Percentiles rank a stretch among this genome's conserved stretches.
These are phyloP conservation scores for Microctonus brassicae DNA, from an alignment of 2,888 invertebrate genomes.

Conservation along the genomic window DNA sequence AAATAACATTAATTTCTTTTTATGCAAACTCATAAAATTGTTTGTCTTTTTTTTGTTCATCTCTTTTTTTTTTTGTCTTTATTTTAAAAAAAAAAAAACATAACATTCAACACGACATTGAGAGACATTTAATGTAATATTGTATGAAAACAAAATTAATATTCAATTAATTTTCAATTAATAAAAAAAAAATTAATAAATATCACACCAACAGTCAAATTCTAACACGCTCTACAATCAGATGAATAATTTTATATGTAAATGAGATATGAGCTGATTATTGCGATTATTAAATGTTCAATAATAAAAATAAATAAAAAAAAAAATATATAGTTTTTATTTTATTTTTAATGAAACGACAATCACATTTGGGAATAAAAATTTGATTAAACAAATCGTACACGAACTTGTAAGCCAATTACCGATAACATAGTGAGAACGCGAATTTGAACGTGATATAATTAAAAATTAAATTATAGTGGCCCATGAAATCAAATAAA, in stretches of 20 bases:
- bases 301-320: too few relatives aligned
- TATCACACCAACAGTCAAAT: not conserved
- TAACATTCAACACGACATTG: not conserved
- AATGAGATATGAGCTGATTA: not conserved
- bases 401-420: conserved; percentile 11
- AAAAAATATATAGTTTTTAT: not conserved
- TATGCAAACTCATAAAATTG: not conserved
- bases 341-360: not conserved
- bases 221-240: not conserved
- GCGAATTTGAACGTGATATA: not conserved
- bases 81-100: not conserved
- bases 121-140: not conserved
- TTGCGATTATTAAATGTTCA: too few relatives aligned
- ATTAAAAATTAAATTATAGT: conserved; percentile 3
- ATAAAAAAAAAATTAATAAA: not conserved
- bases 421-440: conserved; percentile 20
- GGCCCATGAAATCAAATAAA: not conserved
- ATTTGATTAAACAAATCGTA: not conserved
- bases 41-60: not conserved
- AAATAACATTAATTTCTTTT: not conserved
- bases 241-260: not conserved
- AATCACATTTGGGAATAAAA: not conserved
- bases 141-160: not conserved
- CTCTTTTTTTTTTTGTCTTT: not conserved
- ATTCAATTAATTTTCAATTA: not conserved